Base-by-base conservation (phyloP, 2,888 invertebrate species). In the Habroteleia sp. region DNA sequence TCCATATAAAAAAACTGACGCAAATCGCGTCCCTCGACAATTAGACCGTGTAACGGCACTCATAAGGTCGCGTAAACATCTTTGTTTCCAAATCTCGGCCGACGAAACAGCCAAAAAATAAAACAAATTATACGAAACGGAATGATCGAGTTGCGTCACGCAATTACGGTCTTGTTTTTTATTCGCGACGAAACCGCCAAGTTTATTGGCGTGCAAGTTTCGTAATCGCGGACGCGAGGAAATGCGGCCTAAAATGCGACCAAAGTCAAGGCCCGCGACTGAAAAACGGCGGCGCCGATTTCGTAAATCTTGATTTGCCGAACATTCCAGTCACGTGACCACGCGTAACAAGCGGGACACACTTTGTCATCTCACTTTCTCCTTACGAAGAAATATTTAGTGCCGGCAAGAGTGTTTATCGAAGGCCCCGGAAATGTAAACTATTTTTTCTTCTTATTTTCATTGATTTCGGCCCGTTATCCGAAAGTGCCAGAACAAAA, bases 371-470 rank as follows among this genome's bases (percentile, higher is more conserved):
- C 23, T 44, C 44, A 65, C 73, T 73, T 73, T 66, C 73, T 48
- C 72, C 58, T 31, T 44, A 44, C 25, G 39, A 37, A 33, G 20
- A 52, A 65, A 60, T 66, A 60, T 73, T 46, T 54, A 7, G 31
- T 33, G 13, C 16, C 20, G 44, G 41, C 46, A 14, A 62, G 20
- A 31, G 52, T 60, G 60, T 65, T 65, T 56, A 65, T 37, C 37
- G 37, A 72, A 50, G 58, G 54, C 29, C 37, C 65, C 66, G 73
- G 52, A 73, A 65, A 44, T 52, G 52, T 39, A 60, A 58, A 54
- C 31, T 46, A 23, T 62, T 20, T 31, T 50, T 17, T 17, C 4
- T 7, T 50, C 5, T 35, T 16, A 4, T 23, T 7, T 52, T 35
- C 31, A 16, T 50, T 31, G 16, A 20, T 42, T 54, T 14, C 2